Base-by-base conservation (phyloP, 2,113 vertebrate genomes). In the Seriola dumerili region DNA sequence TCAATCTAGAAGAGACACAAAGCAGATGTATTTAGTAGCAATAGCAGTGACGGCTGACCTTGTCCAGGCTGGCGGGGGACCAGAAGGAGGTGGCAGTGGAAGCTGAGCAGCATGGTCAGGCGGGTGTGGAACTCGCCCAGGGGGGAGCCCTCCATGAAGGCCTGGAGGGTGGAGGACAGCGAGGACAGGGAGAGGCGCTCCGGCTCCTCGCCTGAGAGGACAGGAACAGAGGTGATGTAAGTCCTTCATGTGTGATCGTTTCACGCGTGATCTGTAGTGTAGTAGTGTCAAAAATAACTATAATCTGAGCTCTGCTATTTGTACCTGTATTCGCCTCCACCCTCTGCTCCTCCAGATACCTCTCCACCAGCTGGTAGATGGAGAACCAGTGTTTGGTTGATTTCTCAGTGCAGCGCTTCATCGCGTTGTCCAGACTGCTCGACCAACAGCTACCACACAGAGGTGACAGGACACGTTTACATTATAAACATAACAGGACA, bases 81-180 rank as follows among this genome's bases (percentile, higher is more conserved):
- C 83, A 99, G 86, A 57, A 99, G 90, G 25, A 98, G 92, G 68
- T 99, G 98, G 90, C 98, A 99, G 90, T 99, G 98, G 94, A 99
- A 99, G 91, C 95, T 95, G 57, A 99, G 91, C 6, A 99, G 89
- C 88, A 96, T 95, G 42, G 91, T 78, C 72, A 99, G 95, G 8
- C 98, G 96, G 4, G 93, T 86, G 21, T 94, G 93, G 89, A 98
- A 99, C 90, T 98, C 94, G 57, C 97, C 98, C 83, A 99, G 91
- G 0, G 95, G 95, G 54, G 97, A 97, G 79, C 97, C 96, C 94
- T 99, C 98, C 79, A 99, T 95, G 87, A 99, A 99, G 80, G 96
- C 96, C 92, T 98, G 96, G 4, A 99, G 91, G 0, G 96, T 98
- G 78, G 93, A 96, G 55, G 97, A 92, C 89, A 99, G 81, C 0